These are phyloP conservation scores for Drosophila nannoptera DNA, from an alignment of 1,140 invertebrate genomes.

Conservation along the genomic window DNA sequence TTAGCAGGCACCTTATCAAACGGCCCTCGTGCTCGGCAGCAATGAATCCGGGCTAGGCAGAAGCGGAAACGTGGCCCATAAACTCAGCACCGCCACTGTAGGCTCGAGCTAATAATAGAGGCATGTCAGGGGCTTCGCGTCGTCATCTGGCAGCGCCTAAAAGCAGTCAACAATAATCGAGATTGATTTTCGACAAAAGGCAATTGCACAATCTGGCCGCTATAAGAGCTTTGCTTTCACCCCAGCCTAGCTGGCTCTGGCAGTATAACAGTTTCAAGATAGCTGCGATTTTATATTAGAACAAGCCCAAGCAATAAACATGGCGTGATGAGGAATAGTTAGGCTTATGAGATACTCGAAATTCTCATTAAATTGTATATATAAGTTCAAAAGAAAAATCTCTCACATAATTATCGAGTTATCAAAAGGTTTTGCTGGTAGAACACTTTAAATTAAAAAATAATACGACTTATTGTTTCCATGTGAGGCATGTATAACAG, in stretches of 20 bases:
- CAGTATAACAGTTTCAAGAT: not conserved
- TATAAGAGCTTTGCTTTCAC: not conserved
- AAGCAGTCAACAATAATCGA: constrained; percentile 62
- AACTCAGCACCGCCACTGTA: constrained; percentile 47
- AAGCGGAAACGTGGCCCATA: constrained; percentile 30
- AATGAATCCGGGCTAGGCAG: constrained; percentile 45
- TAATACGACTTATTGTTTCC: not conserved
- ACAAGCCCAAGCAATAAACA: no score
- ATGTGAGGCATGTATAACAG: not conserved
- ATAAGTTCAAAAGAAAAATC: no score
- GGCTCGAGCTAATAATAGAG: constrained; percentile 64
- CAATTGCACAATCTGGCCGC: not conserved
- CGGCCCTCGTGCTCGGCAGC: constrained; percentile 15
- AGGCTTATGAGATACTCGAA: no score
- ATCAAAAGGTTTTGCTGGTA: no score
- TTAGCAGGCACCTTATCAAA: constrained; percentile 48
- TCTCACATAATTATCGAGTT: no score
- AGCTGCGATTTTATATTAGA: not conserved
- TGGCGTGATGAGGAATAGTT: no score
- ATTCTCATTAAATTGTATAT: no score
- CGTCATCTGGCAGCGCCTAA: constrained; percentile 39
- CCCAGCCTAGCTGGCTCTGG: not conserved
- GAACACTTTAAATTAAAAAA: no score
- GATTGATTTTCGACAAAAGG: constrained; percentile 58
- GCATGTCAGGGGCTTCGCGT: constrained; percentile 65